A percentile compares a stretch with the other conserved stretches of the same genome.
Evolutionary conservation across 2,797 vertebrate genomes (phyloP).

Genomic region (Tauraco hartlaubi): DNA sequence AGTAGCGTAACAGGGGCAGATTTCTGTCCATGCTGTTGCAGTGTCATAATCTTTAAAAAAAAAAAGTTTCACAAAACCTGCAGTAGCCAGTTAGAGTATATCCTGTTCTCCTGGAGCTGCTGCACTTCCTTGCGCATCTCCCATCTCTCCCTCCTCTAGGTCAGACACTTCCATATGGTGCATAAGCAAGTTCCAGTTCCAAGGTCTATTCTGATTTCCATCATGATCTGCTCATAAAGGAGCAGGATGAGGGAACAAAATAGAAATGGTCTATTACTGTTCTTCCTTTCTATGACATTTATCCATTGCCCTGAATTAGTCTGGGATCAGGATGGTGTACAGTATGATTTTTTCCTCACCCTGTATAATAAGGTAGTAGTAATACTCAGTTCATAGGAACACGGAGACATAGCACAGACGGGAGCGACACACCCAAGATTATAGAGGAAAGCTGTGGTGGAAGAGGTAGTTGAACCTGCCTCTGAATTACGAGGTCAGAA

Average conservation of each 20-base stretch:
- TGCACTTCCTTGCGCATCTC: background rate
- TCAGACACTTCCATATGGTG: background rate
- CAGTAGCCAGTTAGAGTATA: background rate
- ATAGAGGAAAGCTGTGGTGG: background rate
- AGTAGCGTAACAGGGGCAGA: background rate
- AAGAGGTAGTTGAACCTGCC: background rate
- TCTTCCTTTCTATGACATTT: background rate
- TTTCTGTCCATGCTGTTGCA: background rate
- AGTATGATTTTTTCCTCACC: background rate
- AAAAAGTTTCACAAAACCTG: background rate
- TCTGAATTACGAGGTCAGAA: background rate
- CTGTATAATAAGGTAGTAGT: background rate
- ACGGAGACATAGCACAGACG: background rate
- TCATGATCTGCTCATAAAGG: background rate
- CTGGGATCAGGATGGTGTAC: background rate
- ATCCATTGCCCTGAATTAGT: background rate
- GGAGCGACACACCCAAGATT: background rate
- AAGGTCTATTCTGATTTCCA: background rate
- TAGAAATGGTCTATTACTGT: background rate
- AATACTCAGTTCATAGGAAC: background rate
- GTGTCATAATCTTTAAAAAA: background rate
- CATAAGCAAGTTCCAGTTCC: background rate
- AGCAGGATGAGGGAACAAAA: background rate
- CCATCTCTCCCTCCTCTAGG: background rate
- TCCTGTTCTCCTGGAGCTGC: background rate